Percentiles rank a stretch among this genome's conserved stretches.
These are phyloP conservation scores for Pogonognathellus flavescens DNA, from an alignment of 1,140 invertebrate genomes.

Conservation along the genomic window DNA sequence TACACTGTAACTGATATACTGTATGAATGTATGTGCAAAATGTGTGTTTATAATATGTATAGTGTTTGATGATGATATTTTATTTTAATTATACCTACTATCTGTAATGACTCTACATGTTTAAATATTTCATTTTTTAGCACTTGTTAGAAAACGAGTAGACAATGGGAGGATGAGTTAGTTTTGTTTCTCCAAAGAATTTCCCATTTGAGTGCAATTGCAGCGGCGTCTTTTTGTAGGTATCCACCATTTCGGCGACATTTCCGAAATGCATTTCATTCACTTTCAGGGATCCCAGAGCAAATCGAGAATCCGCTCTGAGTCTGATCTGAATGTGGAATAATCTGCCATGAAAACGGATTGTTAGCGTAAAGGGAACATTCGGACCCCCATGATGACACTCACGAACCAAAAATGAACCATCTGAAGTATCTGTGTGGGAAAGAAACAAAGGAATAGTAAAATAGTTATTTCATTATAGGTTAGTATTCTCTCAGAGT, in stretches of 20 bases:
- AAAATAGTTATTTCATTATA: neutral
- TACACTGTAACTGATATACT: no score
- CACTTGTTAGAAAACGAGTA: slow-evolving; percentile 63
- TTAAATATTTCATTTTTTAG: neutral
- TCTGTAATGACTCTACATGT: no score
- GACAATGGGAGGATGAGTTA: slow-evolving; percentile 66
- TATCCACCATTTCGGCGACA: slow-evolving; percentile 64
- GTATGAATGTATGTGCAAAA: no score
- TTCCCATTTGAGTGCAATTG: slow-evolving; percentile 66
- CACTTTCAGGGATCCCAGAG: slow-evolving; percentile 64
- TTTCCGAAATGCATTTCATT: slow-evolving; percentile 66
- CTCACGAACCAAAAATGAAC: slow-evolving; percentile 65
- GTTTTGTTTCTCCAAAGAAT: slow-evolving; percentile 66
- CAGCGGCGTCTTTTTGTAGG: slow-evolving; percentile 64
- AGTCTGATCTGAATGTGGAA: slow-evolving; percentile 67
- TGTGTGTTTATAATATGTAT: no score
- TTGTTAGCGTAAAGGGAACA: slow-evolving; percentile 66
- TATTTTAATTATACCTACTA: no score
- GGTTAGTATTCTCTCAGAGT: slow-evolving; percentile 12
- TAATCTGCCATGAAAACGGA: slow-evolving; percentile 62
- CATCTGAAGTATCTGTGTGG: slow-evolving; percentile 62
- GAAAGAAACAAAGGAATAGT: slow-evolving; percentile 36
- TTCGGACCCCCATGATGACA: slow-evolving; percentile 65
- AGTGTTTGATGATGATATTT: no score
- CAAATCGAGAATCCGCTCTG: slow-evolving; percentile 63